Conservation (phyloP, 2,113 vertebrate genomes). For the Ceyx cyanopectus region DNA sequence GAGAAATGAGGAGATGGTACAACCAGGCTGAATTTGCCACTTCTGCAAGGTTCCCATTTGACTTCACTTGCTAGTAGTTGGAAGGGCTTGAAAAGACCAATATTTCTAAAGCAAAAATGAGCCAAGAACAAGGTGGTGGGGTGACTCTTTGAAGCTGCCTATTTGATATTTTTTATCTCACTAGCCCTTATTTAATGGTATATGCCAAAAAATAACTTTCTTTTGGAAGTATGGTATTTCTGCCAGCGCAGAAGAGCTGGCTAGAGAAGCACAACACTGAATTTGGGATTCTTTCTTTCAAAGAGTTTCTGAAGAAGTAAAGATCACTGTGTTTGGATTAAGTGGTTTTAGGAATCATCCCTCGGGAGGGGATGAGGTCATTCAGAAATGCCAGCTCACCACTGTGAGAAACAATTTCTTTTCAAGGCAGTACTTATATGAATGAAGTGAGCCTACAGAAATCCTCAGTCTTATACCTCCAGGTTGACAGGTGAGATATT, state of each 20-base stretch:
- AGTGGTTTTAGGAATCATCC: constrained; percentile 27
- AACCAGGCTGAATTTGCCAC: neutral
- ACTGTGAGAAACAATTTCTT: constrained; percentile 20
- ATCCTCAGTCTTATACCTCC: neutral
- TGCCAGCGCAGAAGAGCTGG: neutral
- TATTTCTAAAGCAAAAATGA: neutral
- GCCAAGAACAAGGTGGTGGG: neutral
- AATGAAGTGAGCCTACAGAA: neutral
- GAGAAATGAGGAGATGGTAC: neutral
- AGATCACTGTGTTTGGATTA: constrained; percentile 11
- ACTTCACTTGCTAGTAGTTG: neutral
- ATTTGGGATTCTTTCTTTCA: neutral
- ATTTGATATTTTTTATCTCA: neutral
- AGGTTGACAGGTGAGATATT: neutral
- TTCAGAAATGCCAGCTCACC: constrained; percentile 3
- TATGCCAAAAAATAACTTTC: neutral
- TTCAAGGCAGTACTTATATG: neutral
- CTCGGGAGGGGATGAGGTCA: neutral
- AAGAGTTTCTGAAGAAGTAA: constrained; percentile 8
- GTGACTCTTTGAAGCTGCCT: neutral
- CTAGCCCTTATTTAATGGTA: neutral
- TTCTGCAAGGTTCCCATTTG: neutral
- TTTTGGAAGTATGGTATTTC: neutral
- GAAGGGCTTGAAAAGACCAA: neutral
- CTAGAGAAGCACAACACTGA: neutral